Percentiles rank a stretch among this genome's conserved stretches.
Evolutionary conservation across 2,113 vertebrate species (phyloP).

Genomic region (Glaucomys volans): DNA sequence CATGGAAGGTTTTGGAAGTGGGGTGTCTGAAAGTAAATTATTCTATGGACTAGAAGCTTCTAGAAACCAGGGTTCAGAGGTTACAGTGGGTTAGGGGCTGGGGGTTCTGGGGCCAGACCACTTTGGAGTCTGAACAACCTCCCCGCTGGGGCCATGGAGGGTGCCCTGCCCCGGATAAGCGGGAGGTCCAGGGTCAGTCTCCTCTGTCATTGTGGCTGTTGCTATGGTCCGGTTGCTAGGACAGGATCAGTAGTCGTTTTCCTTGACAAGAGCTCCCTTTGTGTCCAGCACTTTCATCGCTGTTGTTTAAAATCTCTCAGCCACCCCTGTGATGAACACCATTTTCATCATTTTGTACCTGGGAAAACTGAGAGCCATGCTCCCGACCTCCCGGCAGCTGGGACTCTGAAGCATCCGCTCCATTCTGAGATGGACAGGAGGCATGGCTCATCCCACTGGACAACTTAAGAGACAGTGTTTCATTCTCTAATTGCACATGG

Average conservation of each 20-base stretch:
- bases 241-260: rapidly evolving
- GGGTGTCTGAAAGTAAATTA: not conserved
- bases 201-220: not conserved
- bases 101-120: not conserved
- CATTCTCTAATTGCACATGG: too few relatives aligned
- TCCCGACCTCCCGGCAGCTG: not conserved
- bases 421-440: not conserved
- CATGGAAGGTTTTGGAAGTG: not conserved
- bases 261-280: not conserved
- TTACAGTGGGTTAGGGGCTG: not conserved
- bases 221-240: not conserved
- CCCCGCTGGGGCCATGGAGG: not conserved
- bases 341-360: not conserved
- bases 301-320: not conserved
- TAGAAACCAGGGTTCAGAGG: not conserved
- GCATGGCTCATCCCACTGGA: rapidly evolving
- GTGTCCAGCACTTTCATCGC: not conserved
- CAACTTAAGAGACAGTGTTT: not conserved
- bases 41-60: not conserved
- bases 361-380: not conserved
- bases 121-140: not conserved
- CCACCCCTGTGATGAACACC: not conserved
- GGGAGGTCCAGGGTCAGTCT: not conserved
- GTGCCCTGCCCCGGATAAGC: not conserved
- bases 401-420: not conserved